phyloP scores from a whole-genome alignment of 2,888 invertebrate genomes.

The Drosophila ezoana region DNA sequence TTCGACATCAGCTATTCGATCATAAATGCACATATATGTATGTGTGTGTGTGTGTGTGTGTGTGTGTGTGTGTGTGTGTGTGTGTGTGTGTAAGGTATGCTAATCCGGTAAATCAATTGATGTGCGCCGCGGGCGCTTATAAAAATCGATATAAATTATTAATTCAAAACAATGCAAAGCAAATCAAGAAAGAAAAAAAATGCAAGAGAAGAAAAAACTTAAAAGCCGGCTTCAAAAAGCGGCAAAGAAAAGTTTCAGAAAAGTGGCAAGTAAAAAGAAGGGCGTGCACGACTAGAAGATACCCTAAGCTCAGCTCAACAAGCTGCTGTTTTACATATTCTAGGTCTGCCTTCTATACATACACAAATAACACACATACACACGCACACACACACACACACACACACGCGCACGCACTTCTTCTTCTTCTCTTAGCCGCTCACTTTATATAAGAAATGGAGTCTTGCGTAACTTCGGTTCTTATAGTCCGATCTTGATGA shows the following conservation, averaged over 20 bases:
- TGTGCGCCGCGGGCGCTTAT: conserved; percentile 77
- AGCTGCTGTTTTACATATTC: too few relatives aligned
- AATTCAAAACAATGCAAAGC: conserved; percentile 77
- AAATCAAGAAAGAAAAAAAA: conserved; percentile 40
- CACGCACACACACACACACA: too few relatives aligned
- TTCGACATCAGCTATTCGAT: conserved; percentile 28
- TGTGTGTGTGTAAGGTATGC: conserved; percentile 43
- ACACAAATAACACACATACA: too few relatives aligned
- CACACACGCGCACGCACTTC: too few relatives aligned
- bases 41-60: background rate
- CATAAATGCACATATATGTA: conserved; percentile 21
- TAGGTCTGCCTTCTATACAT: too few relatives aligned
- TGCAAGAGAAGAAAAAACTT: background rate
- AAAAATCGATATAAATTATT: conserved; percentile 80
- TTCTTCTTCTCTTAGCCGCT: too few relatives aligned
- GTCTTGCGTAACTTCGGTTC: too few relatives aligned
- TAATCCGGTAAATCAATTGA: conserved; percentile 81
- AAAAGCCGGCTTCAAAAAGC: conserved; percentile 39
- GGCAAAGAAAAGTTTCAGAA: conserved; percentile 65
- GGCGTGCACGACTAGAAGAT: too few relatives aligned
- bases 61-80: conserved; percentile 1
- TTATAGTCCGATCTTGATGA: too few relatives aligned
- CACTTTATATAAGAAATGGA: too few relatives aligned
- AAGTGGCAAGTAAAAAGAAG: conserved; percentile 38
- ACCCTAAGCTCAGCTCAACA: too few relatives aligned